Evolutionary conservation across 1,140 invertebrate genomes (phyloP), one percentile per base, ranked within the genome.

Genomic region (Lepidurus couesii): DNA sequence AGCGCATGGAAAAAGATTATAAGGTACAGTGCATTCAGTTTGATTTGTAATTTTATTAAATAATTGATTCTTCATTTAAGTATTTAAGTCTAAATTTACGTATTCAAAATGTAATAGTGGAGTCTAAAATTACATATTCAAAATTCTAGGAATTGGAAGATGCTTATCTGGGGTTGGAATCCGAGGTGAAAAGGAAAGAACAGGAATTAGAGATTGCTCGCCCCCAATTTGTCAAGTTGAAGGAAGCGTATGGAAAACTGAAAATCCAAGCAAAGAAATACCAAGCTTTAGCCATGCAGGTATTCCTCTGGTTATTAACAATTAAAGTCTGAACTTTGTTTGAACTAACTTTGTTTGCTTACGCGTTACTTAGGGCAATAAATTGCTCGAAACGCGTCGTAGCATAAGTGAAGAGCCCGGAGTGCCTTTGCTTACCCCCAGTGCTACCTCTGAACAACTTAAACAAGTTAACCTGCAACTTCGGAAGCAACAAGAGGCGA

Each of bases 391-490:
- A 34, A 34, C 34, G 9, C 53, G 53, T 65, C 53, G 53, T 21
- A 65, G 53, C 13, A 65, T 65, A 7, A 65, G 16, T 13, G 53
- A 65, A 16, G 53, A 65, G 0, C 53, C 53, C 16, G 53, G 53
- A 13, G 9, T 65, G 16, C 53, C 53, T 65, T 65, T 84, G 84
- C 42, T 74, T 80, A 24, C 82, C 81, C 42, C 80, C 82, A 8
- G 85, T 86, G 43, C 83, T 84, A n/a, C 84, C 84, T 53, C 82
- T 82, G 5, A 82, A 85, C 10, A 84, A 21, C 21, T 65, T 5
- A 65, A 65, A 7, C 53, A 65, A 21, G 53, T 65, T 21, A 65
- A 65, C 13, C 5, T 7, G 7, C 53, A 16, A 21, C 21, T 65
- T 7, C 53, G 53, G 16, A 13, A 65, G 7, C 53, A 65, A 4